A percentile compares a stretch with the other conserved stretches of the same genome.
Evolutionary conservation across 2,113 vertebrate species (phyloP).

Genomic region (Gallinago media): DNA sequence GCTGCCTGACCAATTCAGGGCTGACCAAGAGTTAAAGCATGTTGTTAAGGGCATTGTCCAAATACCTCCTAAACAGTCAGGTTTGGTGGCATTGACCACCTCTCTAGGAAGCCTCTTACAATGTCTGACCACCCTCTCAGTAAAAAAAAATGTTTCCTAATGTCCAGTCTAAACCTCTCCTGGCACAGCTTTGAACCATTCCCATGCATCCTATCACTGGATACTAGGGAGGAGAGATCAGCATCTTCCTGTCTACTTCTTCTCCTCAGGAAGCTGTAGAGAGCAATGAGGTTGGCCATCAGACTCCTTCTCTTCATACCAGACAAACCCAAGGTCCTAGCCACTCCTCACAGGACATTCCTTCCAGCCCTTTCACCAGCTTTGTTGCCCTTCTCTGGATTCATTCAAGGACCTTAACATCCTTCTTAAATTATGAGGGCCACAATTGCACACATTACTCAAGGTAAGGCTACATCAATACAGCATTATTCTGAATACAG

Average conservation of each 20-base stretch:
- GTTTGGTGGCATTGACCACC: accelerated
- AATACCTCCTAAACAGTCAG: neutral
- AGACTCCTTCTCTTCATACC: neutral
- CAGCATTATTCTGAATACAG: neutral
- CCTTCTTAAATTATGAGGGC: neutral
- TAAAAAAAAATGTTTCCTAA: neutral
- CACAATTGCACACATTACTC: neutral
- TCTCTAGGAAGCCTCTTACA: neutral
- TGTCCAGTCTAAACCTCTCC: neutral
- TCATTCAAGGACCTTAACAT: neutral
- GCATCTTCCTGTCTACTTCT: neutral
- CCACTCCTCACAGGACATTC: accelerated
- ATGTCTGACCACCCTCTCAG: neutral
- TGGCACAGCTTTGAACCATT: neutral
- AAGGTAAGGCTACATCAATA: accelerated
- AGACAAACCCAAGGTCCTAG: neutral
- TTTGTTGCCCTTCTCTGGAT: neutral
- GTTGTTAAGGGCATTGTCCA: neutral
- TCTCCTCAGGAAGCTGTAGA: neutral
- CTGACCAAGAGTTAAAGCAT: neutral
- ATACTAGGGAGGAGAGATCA: neutral
- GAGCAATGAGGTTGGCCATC: neutral
- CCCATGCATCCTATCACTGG: accelerated
- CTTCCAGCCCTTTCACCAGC: neutral
- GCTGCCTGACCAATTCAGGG: neutral